Base-by-base conservation (phyloP, 2,113 vertebrate species). In the Arizona elegans region DNA sequence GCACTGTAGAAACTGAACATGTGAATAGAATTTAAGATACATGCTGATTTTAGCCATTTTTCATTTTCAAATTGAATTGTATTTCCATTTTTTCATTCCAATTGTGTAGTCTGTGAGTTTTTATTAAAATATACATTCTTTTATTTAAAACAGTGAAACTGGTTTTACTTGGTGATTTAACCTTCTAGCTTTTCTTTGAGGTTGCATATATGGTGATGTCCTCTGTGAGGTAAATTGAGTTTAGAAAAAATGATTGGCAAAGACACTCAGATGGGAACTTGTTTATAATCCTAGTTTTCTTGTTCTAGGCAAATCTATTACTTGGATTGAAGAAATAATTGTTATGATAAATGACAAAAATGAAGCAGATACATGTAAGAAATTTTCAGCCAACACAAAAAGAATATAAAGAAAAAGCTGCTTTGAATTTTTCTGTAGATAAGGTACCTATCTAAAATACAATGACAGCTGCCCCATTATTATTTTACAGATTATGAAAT, bases 401-500 rank as follows among this genome's bases (percentile, higher is more conserved):
- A 70, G 29, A 70, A 70, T 90, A 81, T 1, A 1, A 89, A 89
- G 92, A 92, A 55, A 92, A 94, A 93, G 92, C 38, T 91, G 9
- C 5, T 86, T 92, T 62, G 92, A 92, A 88, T 1, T 88, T 96
- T 94, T 91, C 93, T 90, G 92, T 58, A 96, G 90, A 95, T 95
- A 52, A 2, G 75, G 52, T 94, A 90, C 21, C 47, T 94, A 94
- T 93, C 96, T 89, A 75, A 96, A 94, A 94, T 90, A 95, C 55
- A 54, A 91, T 19, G 91, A 95, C 89, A 94, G 95, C 91, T 26
- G 11, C 19, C 23, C 93, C 38, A 96, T 17, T 52, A 38, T 96
- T 97, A 95, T 92, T 94, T 95, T 90, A 12, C 54, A 91, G 87
- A 94, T 96, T 97, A 93, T 94, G 93, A 96, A 96, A 96, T 95